A percentile compares a stretch with the other conserved stretches of the same genome.
These are phyloP conservation scores for Salvelinus sp. DNA, from an alignment of 2,113 vertebrate genomes.

Conservation along the genomic window DNA sequence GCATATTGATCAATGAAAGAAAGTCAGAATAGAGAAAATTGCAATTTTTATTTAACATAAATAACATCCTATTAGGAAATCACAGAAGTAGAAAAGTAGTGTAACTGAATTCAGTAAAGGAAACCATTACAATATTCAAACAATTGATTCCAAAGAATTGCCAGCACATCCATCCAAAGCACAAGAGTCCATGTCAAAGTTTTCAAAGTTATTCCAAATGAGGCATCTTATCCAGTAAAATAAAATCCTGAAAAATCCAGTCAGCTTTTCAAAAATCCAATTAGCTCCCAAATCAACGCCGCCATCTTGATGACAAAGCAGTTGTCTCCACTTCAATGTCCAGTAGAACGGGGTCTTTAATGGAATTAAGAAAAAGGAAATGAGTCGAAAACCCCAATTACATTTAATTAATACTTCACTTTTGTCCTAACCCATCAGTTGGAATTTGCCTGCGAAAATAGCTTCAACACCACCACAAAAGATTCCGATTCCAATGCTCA, in stretches of 20 bases:
- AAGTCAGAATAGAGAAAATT: neutral
- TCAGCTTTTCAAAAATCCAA: constrained; percentile 54
- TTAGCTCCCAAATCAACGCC: constrained; percentile 62
- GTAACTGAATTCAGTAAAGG: neutral
- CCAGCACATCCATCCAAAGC: constrained; percentile 11
- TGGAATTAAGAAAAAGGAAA: constrained; percentile 84
- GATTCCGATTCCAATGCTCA: constrained; percentile 10
- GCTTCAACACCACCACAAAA: constrained; percentile 21
- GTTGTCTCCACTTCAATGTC: constrained; percentile 87
- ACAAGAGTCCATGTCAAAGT: constrained; percentile 42
- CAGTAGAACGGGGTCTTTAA: constrained; percentile 89
- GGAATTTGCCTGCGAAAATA: constrained; percentile 21
- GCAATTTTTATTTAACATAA: neutral
- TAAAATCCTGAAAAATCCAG: constrained; percentile 46
- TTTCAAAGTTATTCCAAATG: constrained; percentile 44
- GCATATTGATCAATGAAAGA: neutral
- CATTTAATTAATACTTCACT: constrained; percentile 21
- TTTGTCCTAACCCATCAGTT: neutral
- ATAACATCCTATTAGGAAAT: neutral
- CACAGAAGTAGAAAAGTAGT: neutral
- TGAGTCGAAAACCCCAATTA: constrained; percentile 76
- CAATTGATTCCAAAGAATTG: constrained; percentile 39
- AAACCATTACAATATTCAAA: neutral
- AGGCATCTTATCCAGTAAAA: constrained; percentile 14
- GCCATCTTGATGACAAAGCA: constrained; percentile 88